Evolutionary conservation across 2,113 vertebrate species (phyloP), one percentile per base, ranked within the genome.

Genomic region (Rhodinocichla rosea): DNA sequence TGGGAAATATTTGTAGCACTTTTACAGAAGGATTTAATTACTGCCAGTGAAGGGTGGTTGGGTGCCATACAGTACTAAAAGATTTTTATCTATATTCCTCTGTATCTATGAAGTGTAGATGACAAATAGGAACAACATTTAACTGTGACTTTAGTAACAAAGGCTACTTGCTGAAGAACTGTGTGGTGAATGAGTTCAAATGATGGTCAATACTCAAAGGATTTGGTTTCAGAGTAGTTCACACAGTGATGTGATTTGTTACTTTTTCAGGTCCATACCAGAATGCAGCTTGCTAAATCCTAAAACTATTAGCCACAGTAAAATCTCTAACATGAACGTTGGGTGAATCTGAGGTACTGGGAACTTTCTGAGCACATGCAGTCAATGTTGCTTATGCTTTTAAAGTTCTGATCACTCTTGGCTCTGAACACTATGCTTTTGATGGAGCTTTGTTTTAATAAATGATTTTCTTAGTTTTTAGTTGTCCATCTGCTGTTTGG

Each of bases 11-110:
- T 97, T 97, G 95, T 96, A 98, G 96, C 92, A 96, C 92, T 97
- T 98, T 97, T 96, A 97, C 98, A 98, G 97, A 95, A 86, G 98
- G 98, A 97, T 97, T 98, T 98, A 97, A 98, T 98, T 98, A 98
- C 94, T 97, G 96, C 88, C 96, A 92, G 97, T 97, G 97, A 96
- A 97, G 96, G 96, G 97, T 97, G 93, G 96, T 97, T 96, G 97
- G 93, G 95, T 97, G 89, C 97, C 94, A 91, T 97, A 95, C 95
- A 98, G 95, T 96, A 95, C 96, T 97, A 90, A 97, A 96, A 96
- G 97, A 97, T 98, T 98, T 95, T 95, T 97, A 97, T 98, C 97
- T 98, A 44, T 53, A 40, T 2, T 50, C 37, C 59, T 89, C 95
- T 91, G 59, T 98, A 96, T 97, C 97, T 97, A 95, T 92, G 98